Conservation (phyloP, 35 echinoderm and acorn worm species). For the Apostichopus californicus region DNA sequence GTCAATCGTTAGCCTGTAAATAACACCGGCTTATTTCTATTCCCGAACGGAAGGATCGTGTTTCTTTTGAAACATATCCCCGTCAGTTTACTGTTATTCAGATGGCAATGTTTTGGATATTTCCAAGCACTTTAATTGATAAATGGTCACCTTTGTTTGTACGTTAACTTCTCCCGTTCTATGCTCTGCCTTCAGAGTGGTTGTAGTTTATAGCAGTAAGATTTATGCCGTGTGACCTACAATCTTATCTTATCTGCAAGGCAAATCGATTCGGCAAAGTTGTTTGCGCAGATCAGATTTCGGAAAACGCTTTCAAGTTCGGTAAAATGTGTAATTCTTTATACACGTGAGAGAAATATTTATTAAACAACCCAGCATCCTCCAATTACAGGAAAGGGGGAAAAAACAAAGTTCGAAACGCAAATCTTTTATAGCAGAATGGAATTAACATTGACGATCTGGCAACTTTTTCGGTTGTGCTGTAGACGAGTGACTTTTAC, state of each 20-base stretch:
- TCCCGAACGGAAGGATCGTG: too few relatives aligned
- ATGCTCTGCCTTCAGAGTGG: not conserved
- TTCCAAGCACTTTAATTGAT: not conserved
- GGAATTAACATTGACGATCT: slow-evolving; percentile 5
- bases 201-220: not conserved
- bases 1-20: too few relatives aligned
- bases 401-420: not conserved
- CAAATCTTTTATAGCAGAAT: not conserved
- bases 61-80: too few relatives aligned
- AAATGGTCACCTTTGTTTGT: slow-evolving; percentile 9
- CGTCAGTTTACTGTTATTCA: too few relatives aligned
- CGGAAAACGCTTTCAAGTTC: not conserved
- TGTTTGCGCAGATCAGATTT: slow-evolving; percentile 25
- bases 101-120: not conserved
- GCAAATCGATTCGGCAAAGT: slow-evolving; percentile 38
- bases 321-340: slow-evolving; percentile 28
- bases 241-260: slow-evolving; percentile 44
- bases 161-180: not conserved
- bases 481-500: too few relatives aligned
- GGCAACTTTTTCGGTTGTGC: not conserved
- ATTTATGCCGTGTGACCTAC: slow-evolving; percentile 42
- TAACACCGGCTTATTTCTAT: too few relatives aligned
- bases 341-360: slow-evolving; percentile 33
- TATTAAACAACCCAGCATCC: slow-evolving; percentile 6
- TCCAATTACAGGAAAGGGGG: not conserved